Base-by-base conservation (phyloP, 2,797 vertebrate genomes). In the Bradypodion ventrale region DNA sequence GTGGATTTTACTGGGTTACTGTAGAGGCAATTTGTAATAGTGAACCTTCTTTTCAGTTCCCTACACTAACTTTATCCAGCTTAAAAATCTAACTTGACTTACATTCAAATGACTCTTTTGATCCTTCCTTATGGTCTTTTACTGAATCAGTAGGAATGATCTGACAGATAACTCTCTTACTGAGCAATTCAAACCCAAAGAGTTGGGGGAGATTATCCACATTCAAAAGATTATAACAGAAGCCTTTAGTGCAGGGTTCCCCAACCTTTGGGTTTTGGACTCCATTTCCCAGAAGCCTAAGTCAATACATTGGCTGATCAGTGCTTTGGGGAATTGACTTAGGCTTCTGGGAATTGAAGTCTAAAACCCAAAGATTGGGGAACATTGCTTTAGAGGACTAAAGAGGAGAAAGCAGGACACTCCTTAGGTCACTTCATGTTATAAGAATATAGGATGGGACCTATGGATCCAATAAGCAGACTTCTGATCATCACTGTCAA, bases 41-140 rank as follows among this genome's bases (percentile, higher is more conserved):
- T 21, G n/a, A 9, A 49, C 23, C 23, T 35, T 44, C n/a, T 44
- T 66, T 25, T 15, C 2, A 23, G 4, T 63, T 78, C 35, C 66
- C 66, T 62, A 49, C 16, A 27, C 83, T 83, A 65, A 78, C 52
- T 66, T 52, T 35, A 37, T 72, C 60, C 68, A 62, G 9, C n/a
- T 72, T 72, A 62, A 65, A 84, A 49, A 72, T 72, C 75, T 77
- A 56, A 65, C 63, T 68, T 63, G 25, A 65, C 82, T 85, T 40
- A 78, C 63, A 87, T 82, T 83, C 63, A 78, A 76, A 87, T 89
- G 46, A 37, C 44, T 90, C 75, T 68, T 82, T 10, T n/a, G n/a
- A 40, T 89, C 74, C 80, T 68, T 81, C 75, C 69, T 79, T 78
- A 32, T 79, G 76, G 19, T 65, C 42, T 85, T 70, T 84, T 87